A percentile compares a stretch with the other conserved stretches of the same genome.
phyloP scores from a whole-genome alignment of 2,888 invertebrate genomes.

The Caenorhabditis wallacei region DNA sequence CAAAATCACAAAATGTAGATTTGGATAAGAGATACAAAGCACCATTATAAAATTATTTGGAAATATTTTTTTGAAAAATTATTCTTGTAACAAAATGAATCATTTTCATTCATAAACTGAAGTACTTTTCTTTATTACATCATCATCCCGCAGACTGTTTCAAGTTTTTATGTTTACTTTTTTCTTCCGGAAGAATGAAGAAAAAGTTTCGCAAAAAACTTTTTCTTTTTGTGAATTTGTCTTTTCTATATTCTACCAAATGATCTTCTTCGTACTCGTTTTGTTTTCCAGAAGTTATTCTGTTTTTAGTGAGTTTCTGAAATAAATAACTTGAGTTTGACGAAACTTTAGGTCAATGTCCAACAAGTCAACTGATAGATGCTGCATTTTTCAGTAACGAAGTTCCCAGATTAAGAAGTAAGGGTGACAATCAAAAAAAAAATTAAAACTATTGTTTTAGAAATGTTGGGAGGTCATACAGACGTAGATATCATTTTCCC shows the following conservation, averaged over 20 bases:
- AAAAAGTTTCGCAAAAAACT: neutral
- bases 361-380: constrained; percentile 64
- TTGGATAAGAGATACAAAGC: constrained; percentile 62
- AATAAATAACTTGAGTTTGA: neutral
- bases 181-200: constrained; percentile 20
- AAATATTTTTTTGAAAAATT: too few species aligned
- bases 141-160: constrained; percentile 12
- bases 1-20: constrained; percentile 66
- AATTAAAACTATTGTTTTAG: constrained; percentile 72
- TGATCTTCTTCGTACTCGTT: constrained; percentile 19
- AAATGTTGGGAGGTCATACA: constrained; percentile 77
- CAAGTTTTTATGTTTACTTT: constrained; percentile 47
- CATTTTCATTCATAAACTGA: neutral
- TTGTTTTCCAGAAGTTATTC: constrained; percentile 12
- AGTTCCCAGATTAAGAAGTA: constrained; percentile 59
- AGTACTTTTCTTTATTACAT: constrained; percentile 21
- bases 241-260: neutral
- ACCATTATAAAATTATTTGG: constrained; percentile 2
- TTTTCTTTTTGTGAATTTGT: neutral
- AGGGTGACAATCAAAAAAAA: neutral
- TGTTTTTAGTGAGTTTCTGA: constrained; percentile 7
- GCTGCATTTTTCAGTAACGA: constrained; percentile 60
- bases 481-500: constrained; percentile 77
- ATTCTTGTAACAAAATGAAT: neutral
- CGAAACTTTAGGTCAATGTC: constrained; percentile 42